Base-by-base conservation (phyloP, 2,888 invertebrate genomes). In the Apamea monoglypha region DNA sequence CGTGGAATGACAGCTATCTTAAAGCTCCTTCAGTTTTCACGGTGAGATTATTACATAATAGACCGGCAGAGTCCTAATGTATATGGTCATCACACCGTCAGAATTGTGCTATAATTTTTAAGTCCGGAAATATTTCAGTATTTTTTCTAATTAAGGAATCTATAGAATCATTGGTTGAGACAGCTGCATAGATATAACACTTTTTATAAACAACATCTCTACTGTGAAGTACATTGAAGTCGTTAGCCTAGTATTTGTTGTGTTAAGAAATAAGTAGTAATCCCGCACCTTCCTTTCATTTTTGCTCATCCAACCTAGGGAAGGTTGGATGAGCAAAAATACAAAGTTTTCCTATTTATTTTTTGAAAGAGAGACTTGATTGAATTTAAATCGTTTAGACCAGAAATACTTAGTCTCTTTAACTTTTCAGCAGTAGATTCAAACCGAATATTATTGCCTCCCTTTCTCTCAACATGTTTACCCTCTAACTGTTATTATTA, bases 171-270 rank as follows among this genome's bases (percentile, higher is more conserved):
- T 61, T 29, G n/a, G n/a, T 14, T n/a, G 14, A 29, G 29, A 61
- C 7, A 61, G 7, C 16, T 29, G 18, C 18, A 63, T 32, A 63
- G 8, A 8, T 63, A 32, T 32, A 32, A 4, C 63, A 1, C 18
- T 10, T 1, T 32, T 63, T 63, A 18, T 18, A 25, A 36, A 36
- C 36, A 36, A 12, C 25, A 18, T 61, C 7, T 44, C 53, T 53
- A 53, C 29, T 82, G 83, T 66, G 47, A 61, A 68, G 36, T 76
- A 76, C 70, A 67, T 53, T 40, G 16, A 66, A 12, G 32, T 36
- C 16, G 0, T 66, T 66, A 59, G 18, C 21, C 12, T 53, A 32
- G 14, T 77, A 44, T 53, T 36, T 21, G 40, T 40, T 53, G 2
- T 44, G 3, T 29, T 63, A 76, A 63, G 4, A 63, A 14, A 59